phyloP scores from a whole-genome alignment of 2,888 invertebrate genomes.

The Tromatobia lineatoria region DNA sequence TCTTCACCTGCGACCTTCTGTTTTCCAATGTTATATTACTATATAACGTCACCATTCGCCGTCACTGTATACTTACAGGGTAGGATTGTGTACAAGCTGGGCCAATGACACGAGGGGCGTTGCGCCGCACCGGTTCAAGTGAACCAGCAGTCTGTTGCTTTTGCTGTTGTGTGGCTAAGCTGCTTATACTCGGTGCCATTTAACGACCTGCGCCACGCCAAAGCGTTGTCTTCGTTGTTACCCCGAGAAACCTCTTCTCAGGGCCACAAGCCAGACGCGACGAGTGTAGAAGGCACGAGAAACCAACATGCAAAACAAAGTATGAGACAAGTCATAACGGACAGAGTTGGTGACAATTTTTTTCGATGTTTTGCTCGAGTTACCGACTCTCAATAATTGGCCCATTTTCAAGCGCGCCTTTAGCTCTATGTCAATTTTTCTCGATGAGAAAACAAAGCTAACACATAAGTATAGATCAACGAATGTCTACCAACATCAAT shows the following conservation, averaged over 20 bases:
- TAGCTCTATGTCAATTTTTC: too few relatives aligned
- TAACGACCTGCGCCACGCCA: slow-evolving; percentile 78
- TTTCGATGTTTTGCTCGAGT: too few relatives aligned
- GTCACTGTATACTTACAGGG: slow-evolving; percentile 6
- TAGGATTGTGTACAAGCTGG: slow-evolving; percentile 62
- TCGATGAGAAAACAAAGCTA: too few relatives aligned
- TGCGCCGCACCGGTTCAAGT: slow-evolving; percentile 77
- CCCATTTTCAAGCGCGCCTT: too few relatives aligned
- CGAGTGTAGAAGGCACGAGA: slow-evolving; percentile 53
- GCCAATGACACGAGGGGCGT: slow-evolving; percentile 77
- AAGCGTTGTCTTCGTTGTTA: slow-evolving; percentile 59
- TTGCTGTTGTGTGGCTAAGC: slow-evolving; percentile 33
- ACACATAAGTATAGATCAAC: too few relatives aligned
- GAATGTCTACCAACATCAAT: too few relatives aligned
- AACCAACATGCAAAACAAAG: slow-evolving; percentile 30
- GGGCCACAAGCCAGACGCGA: slow-evolving; percentile 81
- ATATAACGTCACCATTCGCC: not conserved
- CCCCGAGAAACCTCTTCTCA: slow-evolving; percentile 76
- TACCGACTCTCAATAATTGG: too few relatives aligned
- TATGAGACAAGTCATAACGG: not conserved
- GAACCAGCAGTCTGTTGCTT: slow-evolving; percentile 75
- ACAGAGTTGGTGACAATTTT: not conserved
- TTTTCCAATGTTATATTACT: slow-evolving; percentile 59
- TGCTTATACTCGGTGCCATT: slow-evolving; percentile 74
- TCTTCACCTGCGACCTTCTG: slow-evolving; percentile 82